A percentile compares a stretch with the other conserved stretches of the same genome.
These are phyloP conservation scores for Lycophotia porphyrea DNA, from an alignment of 2,888 invertebrate genomes.

Conservation along the genomic window DNA sequence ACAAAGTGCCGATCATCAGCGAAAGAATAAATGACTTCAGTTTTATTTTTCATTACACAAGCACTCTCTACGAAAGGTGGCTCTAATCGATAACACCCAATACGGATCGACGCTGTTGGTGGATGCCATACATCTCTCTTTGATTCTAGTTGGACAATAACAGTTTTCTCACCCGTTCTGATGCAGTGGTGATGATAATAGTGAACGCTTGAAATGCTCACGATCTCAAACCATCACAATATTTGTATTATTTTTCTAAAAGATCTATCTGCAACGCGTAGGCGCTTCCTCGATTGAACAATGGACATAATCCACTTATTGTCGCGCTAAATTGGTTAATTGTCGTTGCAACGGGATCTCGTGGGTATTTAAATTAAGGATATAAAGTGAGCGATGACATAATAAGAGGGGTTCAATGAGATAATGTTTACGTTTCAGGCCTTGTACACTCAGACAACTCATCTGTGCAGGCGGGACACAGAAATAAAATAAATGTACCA, in stretches of 20 bases:
- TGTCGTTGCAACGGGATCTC: conserved; percentile 74
- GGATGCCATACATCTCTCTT: not conserved
- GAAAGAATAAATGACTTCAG: no score
- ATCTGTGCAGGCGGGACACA: no score
- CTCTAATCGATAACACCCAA: not conserved
- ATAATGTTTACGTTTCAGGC: no score
- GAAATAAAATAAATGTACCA: no score
- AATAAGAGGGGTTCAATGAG: conserved; percentile 1
- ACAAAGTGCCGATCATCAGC: no score
- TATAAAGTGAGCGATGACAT: conserved; percentile 55
- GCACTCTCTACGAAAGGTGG: not conserved
- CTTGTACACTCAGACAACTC: no score
- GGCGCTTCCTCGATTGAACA: conserved; percentile 79
- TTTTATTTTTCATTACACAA: no score
- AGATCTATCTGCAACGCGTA: conserved; percentile 65
- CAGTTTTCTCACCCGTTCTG: not conserved
- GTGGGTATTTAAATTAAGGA: conserved; percentile 53
- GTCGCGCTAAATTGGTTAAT: conserved; percentile 80
- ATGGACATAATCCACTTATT: conserved; percentile 74
- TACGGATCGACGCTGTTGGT: no score
- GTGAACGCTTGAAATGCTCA: not conserved
- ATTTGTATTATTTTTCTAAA: conserved; percentile 20
- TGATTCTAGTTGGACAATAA: not conserved
- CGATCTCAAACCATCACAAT: not conserved
- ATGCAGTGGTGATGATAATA: not conserved